Evolutionary conservation across 2,888 invertebrate species (phyloP).

Genomic region (Drosophila greeni): DNA sequence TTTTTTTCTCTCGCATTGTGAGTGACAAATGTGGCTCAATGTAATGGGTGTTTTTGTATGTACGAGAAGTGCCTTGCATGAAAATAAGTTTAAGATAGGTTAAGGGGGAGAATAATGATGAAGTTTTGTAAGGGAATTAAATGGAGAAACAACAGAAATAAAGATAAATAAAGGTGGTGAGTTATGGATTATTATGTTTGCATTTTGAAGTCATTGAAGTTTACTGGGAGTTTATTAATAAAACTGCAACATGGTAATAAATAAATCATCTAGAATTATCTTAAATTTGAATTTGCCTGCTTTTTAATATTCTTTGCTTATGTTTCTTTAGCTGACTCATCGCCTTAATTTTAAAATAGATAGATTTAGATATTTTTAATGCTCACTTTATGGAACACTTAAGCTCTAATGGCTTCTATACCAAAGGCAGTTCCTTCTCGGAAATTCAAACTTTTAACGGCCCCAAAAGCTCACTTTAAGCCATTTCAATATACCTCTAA

Average conservation of each 20-base stretch:
- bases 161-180: not conserved
- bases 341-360: no score
- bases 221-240: not conserved
- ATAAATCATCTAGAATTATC: not conserved
- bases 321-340: not conserved
- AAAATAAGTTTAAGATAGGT: not conserved
- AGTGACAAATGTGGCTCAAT: constrained; percentile 28
- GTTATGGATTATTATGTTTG: not conserved
- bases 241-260: no score
- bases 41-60: constrained; percentile 13
- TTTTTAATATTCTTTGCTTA: not conserved
- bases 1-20: constrained; percentile 10
- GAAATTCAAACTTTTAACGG: constrained; percentile 14
- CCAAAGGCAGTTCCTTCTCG: constrained; percentile 2
- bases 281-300: not conserved
- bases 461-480: not conserved
- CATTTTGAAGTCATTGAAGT: no score
- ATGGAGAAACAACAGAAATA: not conserved
- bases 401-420: not conserved
- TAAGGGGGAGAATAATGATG: not conserved
- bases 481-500: not conserved
- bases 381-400: constrained; percentile 4
- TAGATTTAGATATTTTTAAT: not conserved
- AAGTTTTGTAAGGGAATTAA: not conserved
- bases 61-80: constrained; percentile 19